Evolutionary conservation across 2,113 vertebrate genomes (phyloP).

Genomic region (Loxodonta africana): DNA sequence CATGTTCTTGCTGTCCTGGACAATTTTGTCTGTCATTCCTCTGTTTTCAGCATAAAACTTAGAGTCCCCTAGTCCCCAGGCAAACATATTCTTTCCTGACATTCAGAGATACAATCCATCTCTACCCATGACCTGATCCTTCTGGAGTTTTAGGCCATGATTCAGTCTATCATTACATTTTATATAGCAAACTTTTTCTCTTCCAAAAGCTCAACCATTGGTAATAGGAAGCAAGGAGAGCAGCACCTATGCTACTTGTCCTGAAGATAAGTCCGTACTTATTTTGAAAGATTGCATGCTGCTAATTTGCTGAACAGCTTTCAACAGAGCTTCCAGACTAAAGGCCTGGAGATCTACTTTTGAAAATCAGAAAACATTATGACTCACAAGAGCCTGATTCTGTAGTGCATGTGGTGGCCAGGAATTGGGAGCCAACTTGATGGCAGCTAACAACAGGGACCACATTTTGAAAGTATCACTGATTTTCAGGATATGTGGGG

Average conservation of each 20-base stretch:
- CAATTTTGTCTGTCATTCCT: not conserved
- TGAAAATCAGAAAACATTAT: not conserved
- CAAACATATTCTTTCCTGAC: not conserved
- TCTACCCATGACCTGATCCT: not conserved
- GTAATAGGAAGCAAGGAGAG: not conserved
- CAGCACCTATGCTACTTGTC: not conserved
- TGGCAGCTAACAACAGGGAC: not conserved
- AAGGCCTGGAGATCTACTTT: not conserved
- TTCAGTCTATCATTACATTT: not conserved
- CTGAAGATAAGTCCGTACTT: not conserved
- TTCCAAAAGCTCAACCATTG: not conserved
- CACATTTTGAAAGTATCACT: constrained; percentile 14
- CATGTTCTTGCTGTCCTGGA: not conserved
- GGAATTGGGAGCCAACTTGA: not conserved
- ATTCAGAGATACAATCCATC: not conserved
- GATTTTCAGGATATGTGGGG: not conserved
- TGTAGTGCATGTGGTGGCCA: not conserved
- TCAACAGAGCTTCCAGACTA: not conserved
- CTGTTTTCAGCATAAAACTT: not conserved
- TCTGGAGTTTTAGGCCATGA: not conserved
- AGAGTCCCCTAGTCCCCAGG: not conserved
- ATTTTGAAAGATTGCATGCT: not conserved
- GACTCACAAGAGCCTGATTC: not conserved
- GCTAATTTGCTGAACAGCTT: not conserved
- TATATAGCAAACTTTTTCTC: not conserved